Percentiles rank a stretch among this genome's conserved stretches.
phyloP scores from a whole-genome alignment of 2,797 vertebrate genomes.

The Hypotaenidia okinawae region DNA sequence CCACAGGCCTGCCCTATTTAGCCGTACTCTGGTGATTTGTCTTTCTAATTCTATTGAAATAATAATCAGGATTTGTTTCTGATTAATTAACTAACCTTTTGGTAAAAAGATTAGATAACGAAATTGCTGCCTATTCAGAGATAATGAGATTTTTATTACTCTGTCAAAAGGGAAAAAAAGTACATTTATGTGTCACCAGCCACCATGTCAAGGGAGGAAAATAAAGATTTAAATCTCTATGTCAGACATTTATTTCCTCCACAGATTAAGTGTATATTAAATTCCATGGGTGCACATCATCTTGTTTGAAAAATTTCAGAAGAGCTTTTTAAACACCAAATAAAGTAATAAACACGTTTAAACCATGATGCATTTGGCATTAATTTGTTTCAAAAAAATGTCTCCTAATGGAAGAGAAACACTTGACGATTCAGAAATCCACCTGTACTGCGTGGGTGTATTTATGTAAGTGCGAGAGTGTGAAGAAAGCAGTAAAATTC shows the following conservation, averaged over 20 bases:
- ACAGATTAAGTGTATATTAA: constrained; percentile 22
- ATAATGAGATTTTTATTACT: constrained; percentile 86
- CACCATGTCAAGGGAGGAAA: constrained; percentile 50
- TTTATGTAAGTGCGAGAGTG: constrained; percentile 60
- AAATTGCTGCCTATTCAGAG: constrained; percentile 84
- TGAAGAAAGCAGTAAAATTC: constrained; percentile 69
- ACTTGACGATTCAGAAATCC: constrained; percentile 18
- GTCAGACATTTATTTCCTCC: constrained; percentile 53
- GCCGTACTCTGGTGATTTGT: constrained; percentile 79
- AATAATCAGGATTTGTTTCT: constrained; percentile 84
- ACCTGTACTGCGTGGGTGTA: constrained; percentile 4
- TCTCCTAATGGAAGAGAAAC: constrained; percentile 48
- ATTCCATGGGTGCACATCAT: not conserved
- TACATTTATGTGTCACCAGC: constrained; percentile 76
- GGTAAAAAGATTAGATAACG: constrained; percentile 84
- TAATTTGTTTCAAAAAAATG: constrained; percentile 64
- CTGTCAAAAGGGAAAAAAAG: constrained; percentile 70
- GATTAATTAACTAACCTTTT: constrained; percentile 86
- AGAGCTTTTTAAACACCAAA: constrained; percentile 59
- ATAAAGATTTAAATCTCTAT: constrained; percentile 66
- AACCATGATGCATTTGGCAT: not conserved
- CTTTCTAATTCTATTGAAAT: constrained; percentile 84
- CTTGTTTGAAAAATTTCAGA: constrained; percentile 44
- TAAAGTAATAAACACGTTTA: constrained; percentile 56
- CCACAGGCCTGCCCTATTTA: constrained; percentile 80